Conservation (phyloP, 2,113 vertebrate genomes). For the Bathybates hornii region DNA sequence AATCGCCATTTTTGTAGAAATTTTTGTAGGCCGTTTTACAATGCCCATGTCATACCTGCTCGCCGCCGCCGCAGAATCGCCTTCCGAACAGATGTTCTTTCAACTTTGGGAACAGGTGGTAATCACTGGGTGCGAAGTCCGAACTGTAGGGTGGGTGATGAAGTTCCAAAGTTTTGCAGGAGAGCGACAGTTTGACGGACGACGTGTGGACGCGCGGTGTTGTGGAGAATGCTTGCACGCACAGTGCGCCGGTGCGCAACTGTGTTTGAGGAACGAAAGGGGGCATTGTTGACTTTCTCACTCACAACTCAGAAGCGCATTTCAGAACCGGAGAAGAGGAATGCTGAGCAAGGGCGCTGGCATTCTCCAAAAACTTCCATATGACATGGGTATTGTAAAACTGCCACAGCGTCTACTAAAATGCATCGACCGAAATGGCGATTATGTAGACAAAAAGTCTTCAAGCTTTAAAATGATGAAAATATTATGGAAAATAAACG, state of each 20-base stretch:
- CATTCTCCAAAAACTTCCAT: neutral
- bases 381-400: neutral
- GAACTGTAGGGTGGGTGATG: neutral
- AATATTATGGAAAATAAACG: neutral
- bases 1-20: neutral
- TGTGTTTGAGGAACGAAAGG: neutral
- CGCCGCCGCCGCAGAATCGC: neutral
- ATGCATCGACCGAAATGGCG: neutral
- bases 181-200: neutral
- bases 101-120: neutral
- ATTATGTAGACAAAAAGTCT: neutral
- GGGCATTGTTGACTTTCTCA: neutral
- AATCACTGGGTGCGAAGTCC: neutral
- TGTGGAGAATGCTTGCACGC: neutral
- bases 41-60: neutral
- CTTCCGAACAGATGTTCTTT: neutral
- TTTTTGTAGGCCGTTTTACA: neutral
- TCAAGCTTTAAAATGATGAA: neutral
- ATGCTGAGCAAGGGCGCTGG: neutral
- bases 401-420: neutral
- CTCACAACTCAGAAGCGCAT: neutral
- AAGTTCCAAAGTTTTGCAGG: neutral
- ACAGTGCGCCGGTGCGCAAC: neutral
- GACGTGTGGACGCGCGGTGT: neutral
- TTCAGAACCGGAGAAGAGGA: neutral